These are phyloP conservation scores for Cryptocheilus praepositus DNA, from an alignment of 2,888 invertebrate species.

Conservation along the genomic window DNA sequence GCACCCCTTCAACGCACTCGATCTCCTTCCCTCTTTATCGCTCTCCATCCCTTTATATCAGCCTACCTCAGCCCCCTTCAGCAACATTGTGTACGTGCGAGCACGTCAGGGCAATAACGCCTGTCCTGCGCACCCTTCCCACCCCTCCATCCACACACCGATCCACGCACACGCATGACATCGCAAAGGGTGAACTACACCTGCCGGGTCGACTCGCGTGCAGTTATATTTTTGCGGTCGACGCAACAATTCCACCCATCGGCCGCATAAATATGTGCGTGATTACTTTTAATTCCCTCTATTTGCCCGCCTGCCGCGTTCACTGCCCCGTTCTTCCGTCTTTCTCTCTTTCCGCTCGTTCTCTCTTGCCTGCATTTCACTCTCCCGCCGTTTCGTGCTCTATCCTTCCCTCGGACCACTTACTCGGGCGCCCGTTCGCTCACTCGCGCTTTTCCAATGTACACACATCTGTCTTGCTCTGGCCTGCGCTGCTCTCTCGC, in stretches of 20 bases:
- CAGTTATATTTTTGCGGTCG: constrained; percentile 66
- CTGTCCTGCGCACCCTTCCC: constrained; percentile 3
- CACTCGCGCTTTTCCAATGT: background rate
- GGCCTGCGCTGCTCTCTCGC: background rate
- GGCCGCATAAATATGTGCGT: constrained; percentile 65
- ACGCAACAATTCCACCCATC: constrained; percentile 58
- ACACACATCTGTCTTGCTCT: background rate
- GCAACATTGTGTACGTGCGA: constrained; percentile 15
- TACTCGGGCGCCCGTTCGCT: background rate
- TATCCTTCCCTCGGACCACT: background rate
- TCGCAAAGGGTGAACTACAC: constrained; percentile 30
- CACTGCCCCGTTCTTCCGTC: constrained; percentile 1
- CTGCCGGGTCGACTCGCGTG: constrained; percentile 61
- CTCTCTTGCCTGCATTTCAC: background rate
- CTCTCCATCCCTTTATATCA: constrained; percentile 2
- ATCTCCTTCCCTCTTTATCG: constrained; percentile 11
- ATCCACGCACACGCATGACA: constrained; percentile 18
- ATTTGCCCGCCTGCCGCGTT: constrained; percentile 46
- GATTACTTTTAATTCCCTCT: constrained; percentile 71
- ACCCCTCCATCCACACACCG: no score
- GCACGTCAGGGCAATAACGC: constrained; percentile 17
- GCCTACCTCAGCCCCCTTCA: constrained; percentile 8
- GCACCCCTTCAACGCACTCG: constrained; percentile 3
- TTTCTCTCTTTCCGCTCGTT: background rate
- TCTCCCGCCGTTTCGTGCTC: background rate